Base-by-base conservation (phyloP, 2,888 invertebrate species). In the Clepsis dumicolana region DNA sequence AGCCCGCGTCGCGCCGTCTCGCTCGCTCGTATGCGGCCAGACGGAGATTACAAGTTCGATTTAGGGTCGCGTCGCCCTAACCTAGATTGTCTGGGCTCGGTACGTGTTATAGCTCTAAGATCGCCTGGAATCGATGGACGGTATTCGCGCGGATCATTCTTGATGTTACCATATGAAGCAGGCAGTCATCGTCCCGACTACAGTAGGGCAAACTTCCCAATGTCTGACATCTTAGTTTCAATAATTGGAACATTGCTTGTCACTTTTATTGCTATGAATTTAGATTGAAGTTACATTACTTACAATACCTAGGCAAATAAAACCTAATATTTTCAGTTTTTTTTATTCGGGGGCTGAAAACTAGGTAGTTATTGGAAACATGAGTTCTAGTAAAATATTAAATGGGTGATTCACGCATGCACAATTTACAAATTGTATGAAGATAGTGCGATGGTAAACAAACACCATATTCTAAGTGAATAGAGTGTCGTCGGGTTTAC, bases 21-120 rank as follows among this genome's bases (percentile, higher is more conserved):
- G 75, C 89, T 91, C 87, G 72, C 89, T 75, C 85, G 72, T 77
- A 80, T 78, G 75, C 72, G 75, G 74, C 73, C 75, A 76, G 82
- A 84, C 81, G 79, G 84, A 86, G 88, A 89, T 80, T 80, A 85
- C 80, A 79, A 81, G 80, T 85, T 82, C 86, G 86, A 88, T 92
- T 92, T 91, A 89, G 91, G 91, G 91, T 91, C 92, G 90, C 87
- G 88, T 82, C 88, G 92, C 91, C 92, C 91, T 92, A 92, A 91
- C 92, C 92, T 83, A 92, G 90, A 91, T 92, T 88, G 87, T 83
- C 83, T 81, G 82, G 77, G 81, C 84, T 84, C 81, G 77, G 84
- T 84, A 85, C 78, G 86, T 84, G 88, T 87, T 86, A 86, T 87
- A 84, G 76, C 65, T 65, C 64, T 71, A 62, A 59, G 63, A 66